Conservation (phyloP, 2,888 invertebrate genomes). For the Ypsolopha scabrella region DNA sequence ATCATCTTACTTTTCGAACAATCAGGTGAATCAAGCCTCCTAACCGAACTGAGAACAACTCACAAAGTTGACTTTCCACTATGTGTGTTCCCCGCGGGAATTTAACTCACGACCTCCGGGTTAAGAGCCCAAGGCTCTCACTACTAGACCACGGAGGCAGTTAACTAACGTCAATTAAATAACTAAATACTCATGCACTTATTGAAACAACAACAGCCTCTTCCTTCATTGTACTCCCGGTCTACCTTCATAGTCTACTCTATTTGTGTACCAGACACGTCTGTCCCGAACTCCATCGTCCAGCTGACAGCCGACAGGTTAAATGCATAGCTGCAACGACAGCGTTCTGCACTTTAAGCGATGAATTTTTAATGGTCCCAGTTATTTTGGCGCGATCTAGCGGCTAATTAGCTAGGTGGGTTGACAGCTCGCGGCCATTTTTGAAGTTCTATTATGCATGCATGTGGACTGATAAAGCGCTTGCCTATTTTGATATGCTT, state of each 20-base stretch:
- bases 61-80: no score
- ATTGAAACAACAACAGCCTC: not conserved
- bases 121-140: not conserved
- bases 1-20: no score
- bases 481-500: no score
- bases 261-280: slow-evolving; percentile 41
- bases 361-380: slow-evolving; percentile 54
- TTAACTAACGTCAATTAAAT: not conserved
- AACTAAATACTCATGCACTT: not conserved
- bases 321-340: slow-evolving; percentile 55
- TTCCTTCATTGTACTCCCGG: slow-evolving; percentile 14
- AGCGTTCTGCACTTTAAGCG: slow-evolving; percentile 57
- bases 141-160: no score
- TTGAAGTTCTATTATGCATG: no score
- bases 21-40: no score
- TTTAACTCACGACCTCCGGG: no score
- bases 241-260: slow-evolving; percentile 21
- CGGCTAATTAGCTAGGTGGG: not conserved
- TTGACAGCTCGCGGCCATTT: not conserved
- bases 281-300: slow-evolving; percentile 14
- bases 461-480: no score
- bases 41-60: no score
- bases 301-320: slow-evolving; percentile 36
- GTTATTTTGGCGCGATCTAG: slow-evolving; percentile 27
- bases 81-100: no score